Base-by-base conservation (phyloP, 2,113 vertebrate species). In the Pseudopodoces humilis region DNA sequence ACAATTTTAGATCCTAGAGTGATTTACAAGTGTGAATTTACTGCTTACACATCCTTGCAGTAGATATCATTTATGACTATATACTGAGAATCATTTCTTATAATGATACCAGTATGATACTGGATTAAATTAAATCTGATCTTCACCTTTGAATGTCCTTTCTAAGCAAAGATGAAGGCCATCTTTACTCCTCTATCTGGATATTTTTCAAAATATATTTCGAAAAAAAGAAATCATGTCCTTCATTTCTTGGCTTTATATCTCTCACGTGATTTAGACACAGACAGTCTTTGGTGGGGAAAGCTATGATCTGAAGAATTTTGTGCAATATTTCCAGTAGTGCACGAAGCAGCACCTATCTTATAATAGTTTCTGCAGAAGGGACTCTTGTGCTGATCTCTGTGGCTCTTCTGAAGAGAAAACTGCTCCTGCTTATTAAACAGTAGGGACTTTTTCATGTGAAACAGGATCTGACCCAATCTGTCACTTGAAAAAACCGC, bases 1-100 rank as follows among this genome's bases (percentile, higher is more conserved):
- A 67, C 18, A 71, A 37, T 71, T 33, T 82, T 63, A 76, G 39
- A 63, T 85, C 39, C 31, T 55, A 53, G 50, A 72, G 46, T 69
- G 18, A 81, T 43, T 86, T 92, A 74, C 15, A 70, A 74, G 31
- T 46, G 23, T 19, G 37, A 83, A 83, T 86, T 83, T 86, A 74
- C 20, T 60, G 43, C 53, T 86, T 86, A n/a, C 18, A 49, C 9
- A 39, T 83, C 11, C 17, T 76, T 49, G 25, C 22, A 58, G 46
- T 62, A 86, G 37, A 13, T 62, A n/a, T 31, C 3, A 46, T 56
- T 93, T 86, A 50, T 58, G 37, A 13, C n/a, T 44, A 15, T 31
- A 33, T 41, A 49, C n/a, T 24, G 5, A 46, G 20, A 37, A 70
- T 11, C 15, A 62, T 44, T 77, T 39, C 31, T 47, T 88, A 12